phyloP scores from a whole-genome alignment of 2,113 vertebrate genomes.

The Tor tambroides region DNA sequence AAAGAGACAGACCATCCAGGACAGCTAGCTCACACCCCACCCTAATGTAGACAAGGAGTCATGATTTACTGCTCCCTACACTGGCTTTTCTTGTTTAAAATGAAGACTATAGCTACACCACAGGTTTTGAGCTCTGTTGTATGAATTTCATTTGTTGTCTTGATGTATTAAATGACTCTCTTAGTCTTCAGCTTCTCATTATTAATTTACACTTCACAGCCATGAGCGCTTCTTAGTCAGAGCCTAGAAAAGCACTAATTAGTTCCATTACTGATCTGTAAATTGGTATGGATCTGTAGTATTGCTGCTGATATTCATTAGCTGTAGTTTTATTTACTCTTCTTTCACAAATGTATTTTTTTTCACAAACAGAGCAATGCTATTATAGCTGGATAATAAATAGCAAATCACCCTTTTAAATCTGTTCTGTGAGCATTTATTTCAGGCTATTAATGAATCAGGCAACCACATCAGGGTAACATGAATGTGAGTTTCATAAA shows the following conservation, averaged over 20 bases:
- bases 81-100: not conserved
- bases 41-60: slow-evolving; percentile 2
- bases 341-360: not conserved
- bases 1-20: slow-evolving; percentile 48
- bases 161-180: not conserved
- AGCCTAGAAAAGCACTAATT: not conserved
- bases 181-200: slow-evolving; percentile 1
- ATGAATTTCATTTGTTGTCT: not conserved
- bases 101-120: not conserved
- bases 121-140: not conserved
- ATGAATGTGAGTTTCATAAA: not conserved
- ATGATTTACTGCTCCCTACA: not conserved
- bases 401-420: not conserved
- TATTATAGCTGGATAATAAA: not conserved
- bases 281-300: not conserved
- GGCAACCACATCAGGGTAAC: not conserved
- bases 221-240: not conserved
- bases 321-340: not conserved
- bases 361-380: not conserved
- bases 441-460: not conserved
- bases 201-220: slow-evolving; percentile 4
- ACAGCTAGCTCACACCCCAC: not conserved
- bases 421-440: not conserved
- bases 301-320: not conserved
- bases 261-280: not conserved